These are phyloP conservation scores for Ciconia maguari DNA, from an alignment of 2,113 vertebrate species.

Conservation along the genomic window DNA sequence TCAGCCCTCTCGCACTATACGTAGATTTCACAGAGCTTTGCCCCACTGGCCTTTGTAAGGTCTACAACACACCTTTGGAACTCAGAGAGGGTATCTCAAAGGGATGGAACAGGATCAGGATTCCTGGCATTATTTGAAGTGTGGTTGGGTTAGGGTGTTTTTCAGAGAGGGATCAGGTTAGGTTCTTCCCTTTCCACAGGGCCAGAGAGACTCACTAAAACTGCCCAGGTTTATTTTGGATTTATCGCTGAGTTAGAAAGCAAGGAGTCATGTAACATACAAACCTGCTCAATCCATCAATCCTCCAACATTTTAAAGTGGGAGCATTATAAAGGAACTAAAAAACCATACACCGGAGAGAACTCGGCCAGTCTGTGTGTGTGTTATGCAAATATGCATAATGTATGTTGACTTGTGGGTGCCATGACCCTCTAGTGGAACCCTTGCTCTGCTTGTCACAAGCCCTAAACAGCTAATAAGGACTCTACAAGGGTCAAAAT, in stretches of 20 bases:
- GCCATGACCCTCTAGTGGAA: background rate
- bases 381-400: background rate
- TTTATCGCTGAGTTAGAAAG: background rate
- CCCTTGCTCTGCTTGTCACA: background rate
- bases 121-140: background rate
- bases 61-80: background rate
- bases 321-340: background rate
- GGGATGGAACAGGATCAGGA: background rate
- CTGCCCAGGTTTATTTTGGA: background rate
- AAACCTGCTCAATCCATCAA: background rate
- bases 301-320: background rate
- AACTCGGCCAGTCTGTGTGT: background rate
- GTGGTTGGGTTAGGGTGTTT: background rate
- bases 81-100: background rate
- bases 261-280: background rate
- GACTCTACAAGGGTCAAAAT: background rate
- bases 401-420: background rate
- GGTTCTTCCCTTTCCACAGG: background rate
- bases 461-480: background rate
- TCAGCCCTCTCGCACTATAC: background rate
- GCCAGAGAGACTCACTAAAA: background rate
- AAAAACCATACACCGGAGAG: background rate
- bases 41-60: background rate
- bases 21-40: background rate
- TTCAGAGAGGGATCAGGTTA: background rate